phyloP scores from a whole-genome alignment of 2,888 invertebrate genomes.

The Conistra vaccinii region DNA sequence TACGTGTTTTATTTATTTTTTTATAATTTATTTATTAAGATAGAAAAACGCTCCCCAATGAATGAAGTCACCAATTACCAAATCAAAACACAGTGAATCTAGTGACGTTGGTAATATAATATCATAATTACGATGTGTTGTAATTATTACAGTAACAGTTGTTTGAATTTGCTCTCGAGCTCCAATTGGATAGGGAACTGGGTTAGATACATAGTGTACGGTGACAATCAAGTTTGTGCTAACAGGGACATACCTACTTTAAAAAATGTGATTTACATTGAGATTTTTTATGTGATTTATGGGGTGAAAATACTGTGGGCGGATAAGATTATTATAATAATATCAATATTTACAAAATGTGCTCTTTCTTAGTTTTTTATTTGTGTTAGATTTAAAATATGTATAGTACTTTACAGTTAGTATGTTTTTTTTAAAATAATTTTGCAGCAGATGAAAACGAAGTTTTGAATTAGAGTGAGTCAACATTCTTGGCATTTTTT shows the following conservation, averaged over 20 bases:
- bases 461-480: neutral
- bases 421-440: no score
- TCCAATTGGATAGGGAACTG: conserved; percentile 60
- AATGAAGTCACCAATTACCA: conserved; percentile 4
- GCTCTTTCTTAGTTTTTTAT: no score
- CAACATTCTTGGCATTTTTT: neutral
- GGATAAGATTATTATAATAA: no score
- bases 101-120: conserved; percentile 10
- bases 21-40: no score
- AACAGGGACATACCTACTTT: neutral
- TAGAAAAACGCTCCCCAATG: neutral
- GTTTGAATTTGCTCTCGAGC: conserved; percentile 59
- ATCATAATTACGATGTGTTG: conserved; percentile 44
- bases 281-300: neutral
- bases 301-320: neutral
- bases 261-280: neutral
- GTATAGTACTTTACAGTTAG: no score
- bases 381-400: no score
- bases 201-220: conserved; percentile 62
- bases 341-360: no score
- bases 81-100: conserved; percentile 5
- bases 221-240: conserved; percentile 13
- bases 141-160: conserved; percentile 53
- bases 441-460: no score
- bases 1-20: no score